phyloP scores from a whole-genome alignment of 2,113 vertebrate species.

The Leuciscus idus region DNA sequence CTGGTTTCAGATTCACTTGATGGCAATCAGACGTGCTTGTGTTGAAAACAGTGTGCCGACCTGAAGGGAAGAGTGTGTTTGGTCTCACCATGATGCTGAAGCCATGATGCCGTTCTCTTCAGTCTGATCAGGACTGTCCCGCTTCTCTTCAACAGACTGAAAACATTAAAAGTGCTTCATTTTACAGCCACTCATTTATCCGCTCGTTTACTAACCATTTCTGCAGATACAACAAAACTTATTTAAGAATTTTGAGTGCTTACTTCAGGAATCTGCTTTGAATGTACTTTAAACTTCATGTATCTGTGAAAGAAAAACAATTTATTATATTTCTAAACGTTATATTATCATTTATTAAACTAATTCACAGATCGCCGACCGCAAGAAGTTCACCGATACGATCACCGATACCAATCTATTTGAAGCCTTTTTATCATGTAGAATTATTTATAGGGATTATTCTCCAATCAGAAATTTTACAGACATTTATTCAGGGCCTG shows the following conservation, averaged over 20 bases:
- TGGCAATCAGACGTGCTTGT: not conserved
- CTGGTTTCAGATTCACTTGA: not conserved
- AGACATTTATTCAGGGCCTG: too few relatives aligned
- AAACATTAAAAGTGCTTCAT: not conserved
- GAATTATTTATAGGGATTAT: too few relatives aligned
- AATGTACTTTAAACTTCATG: conserved; percentile 56
- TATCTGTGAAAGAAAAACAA: conserved; percentile 55
- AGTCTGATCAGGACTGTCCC: not conserved
- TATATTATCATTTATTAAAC: not conserved
- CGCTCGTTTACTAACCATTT: not conserved
- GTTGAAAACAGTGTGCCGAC: not conserved
- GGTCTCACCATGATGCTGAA: not conserved
- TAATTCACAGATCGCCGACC: too few relatives aligned
- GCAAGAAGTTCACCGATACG: too few relatives aligned
- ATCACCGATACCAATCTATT: too few relatives aligned
- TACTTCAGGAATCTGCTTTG: conserved; percentile 44
- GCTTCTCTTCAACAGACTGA: conserved; percentile 23
- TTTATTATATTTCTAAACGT: not conserved
- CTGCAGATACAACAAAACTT: not conserved
- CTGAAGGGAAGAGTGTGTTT: not conserved
- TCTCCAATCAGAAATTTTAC: too few relatives aligned
- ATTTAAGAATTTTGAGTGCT: conserved; percentile 35
- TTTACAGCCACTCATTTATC: not conserved
- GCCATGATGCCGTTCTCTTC: not conserved
- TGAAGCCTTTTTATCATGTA: too few relatives aligned